Base-by-base conservation (phyloP, 2,113 vertebrate genomes). In the Coptodon rendalli region DNA sequence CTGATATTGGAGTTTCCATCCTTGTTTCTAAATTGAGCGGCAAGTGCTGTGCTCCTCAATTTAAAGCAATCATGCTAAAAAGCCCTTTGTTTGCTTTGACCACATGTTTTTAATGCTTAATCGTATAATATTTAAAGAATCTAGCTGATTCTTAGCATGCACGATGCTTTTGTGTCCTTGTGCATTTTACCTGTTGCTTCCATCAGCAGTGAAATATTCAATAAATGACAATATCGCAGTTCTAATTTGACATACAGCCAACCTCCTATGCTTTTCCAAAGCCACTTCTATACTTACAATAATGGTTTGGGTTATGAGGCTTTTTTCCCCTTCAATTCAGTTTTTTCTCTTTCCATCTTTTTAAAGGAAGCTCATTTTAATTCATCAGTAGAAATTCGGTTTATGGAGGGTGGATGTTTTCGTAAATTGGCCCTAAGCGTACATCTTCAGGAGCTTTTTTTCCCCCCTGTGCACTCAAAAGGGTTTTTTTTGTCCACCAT, bases 91-190 rank as follows among this genome's bases (percentile, higher is more conserved):
- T 78, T 50, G 27, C 71, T 50, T n/a, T n/a, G 71, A 27, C 10
- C 4, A 0, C 45, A 0, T 31, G 45, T 50, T 31, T 76, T 29
- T 76, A 0, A 48, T 4, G 9, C 14, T 48, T 17, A 19, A 7
- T 7, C 27, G 0, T 76, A 16, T 12, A 0, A 76, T 48, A 48
- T 50, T 31, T 50, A 48, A 50, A 31, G 6, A 48, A 31, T 31
- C 27, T 12, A 29, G 71, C 24, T 76, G 43, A 0, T 76, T 76
- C 16, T 19, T 76, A 76, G 43, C 43, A 76, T 11, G 6, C 24
- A 50, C 1, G 0, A 31, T 31, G 24, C 14, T 76, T 48, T 76
- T 48, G 71, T 50, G 43, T 48, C 43, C 45, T 29, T 48, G 0
- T 29, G 40, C 3, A 29, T 76, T 29, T 48, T 27, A 17, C 71